phyloP scores from a whole-genome alignment of 2,113 vertebrate species.

The Solenodon paradoxus region DNA sequence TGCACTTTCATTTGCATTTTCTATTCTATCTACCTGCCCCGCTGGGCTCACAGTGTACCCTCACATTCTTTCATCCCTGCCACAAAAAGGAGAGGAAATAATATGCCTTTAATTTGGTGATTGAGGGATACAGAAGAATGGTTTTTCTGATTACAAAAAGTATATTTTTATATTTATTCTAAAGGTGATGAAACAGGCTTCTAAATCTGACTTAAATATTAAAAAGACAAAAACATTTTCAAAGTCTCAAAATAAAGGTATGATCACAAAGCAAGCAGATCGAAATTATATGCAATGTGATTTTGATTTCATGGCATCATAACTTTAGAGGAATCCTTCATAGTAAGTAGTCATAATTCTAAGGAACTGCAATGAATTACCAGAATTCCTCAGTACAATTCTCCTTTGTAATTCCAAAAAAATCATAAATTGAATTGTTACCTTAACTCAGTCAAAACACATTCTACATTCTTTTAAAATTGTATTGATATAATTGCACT shows the following conservation, averaged over 20 bases:
- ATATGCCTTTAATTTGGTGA: background rate
- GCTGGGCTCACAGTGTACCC: background rate
- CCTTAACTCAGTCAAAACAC: background rate
- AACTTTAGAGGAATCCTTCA: background rate
- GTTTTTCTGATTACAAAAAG: background rate
- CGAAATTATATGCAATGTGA: background rate
- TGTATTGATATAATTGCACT: no score
- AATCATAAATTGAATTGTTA: background rate
- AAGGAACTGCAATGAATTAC: background rate
- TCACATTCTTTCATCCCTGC: background rate
- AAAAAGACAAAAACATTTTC: background rate
- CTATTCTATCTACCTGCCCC: background rate
- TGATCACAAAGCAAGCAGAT: background rate
- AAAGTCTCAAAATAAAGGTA: background rate
- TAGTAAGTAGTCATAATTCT: background rate
- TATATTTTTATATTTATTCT: background rate
- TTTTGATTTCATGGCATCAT: background rate
- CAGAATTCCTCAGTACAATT: background rate
- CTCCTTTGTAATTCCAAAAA: background rate
- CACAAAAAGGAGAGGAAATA: background rate
- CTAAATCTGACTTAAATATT: background rate
- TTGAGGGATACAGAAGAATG: fast-evolving
- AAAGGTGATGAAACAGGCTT: background rate
- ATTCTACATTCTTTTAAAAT: no score
- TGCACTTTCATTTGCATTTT: background rate